A percentile compares a stretch with the other conserved stretches of the same genome.
phyloP scores from a whole-genome alignment of 2,113 vertebrate species.

The Neopipo cinnamomea region DNA sequence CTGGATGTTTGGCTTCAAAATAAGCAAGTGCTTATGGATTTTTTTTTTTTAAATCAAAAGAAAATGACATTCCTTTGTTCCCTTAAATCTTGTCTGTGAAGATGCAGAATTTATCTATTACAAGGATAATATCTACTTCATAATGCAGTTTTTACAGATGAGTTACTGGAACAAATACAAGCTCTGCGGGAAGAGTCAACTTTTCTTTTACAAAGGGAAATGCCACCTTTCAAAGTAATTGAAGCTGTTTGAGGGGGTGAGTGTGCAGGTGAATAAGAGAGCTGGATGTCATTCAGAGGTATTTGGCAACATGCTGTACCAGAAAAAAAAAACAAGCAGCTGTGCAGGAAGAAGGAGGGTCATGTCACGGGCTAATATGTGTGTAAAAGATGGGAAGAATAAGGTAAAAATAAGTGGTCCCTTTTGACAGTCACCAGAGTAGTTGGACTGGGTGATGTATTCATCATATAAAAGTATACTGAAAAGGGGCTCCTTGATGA shows the following conservation, averaged over 20 bases:
- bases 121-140: neutral
- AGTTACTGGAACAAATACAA: neutral
- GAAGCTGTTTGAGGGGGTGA: neutral
- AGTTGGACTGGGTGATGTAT: neutral
- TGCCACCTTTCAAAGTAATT: neutral
- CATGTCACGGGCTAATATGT: neutral
- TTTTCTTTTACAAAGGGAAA: neutral
- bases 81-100: neutral
- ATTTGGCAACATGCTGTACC: neutral
- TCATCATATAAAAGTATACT: neutral
- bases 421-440: neutral
- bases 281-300: neutral
- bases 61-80: neutral
- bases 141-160: accelerated
- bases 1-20: neutral
- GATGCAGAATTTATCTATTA: neutral
- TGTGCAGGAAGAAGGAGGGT: neutral
- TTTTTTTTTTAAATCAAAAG: neutral
- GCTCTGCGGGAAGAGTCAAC: neutral
- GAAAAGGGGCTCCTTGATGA: neutral
- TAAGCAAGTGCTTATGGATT: neutral
- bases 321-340: neutral
- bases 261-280: neutral
- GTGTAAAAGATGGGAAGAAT: neutral
- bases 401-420: neutral